These are phyloP conservation scores for Meloidogyne chitwoodi DNA, from an alignment of 1,140 invertebrate species.

Conservation along the genomic window DNA sequence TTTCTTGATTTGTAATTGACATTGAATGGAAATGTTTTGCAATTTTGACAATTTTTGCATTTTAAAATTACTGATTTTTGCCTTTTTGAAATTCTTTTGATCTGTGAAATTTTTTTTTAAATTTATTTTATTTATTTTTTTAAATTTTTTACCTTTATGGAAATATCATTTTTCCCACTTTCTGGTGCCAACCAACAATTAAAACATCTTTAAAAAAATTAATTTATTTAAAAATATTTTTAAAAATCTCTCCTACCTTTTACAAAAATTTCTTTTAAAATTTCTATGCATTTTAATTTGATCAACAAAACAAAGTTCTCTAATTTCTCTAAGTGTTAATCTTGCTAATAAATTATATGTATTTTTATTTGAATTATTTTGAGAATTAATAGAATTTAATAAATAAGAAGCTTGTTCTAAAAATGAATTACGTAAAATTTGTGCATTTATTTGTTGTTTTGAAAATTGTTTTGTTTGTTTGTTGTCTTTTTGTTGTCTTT, in stretches of 20 bases:
- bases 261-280: conserved; percentile 11
- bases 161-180: background rate
- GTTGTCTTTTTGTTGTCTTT: background rate
- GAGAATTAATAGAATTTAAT: background rate
- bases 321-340: background rate
- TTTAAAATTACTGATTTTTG: background rate
- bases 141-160: background rate
- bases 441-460: background rate
- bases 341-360: conserved; percentile 2
- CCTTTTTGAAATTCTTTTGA: background rate
- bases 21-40: background rate
- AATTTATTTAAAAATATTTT: background rate
- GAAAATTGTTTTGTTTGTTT: background rate
- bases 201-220: background rate
- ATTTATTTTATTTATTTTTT: background rate
- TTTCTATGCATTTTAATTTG: conserved; percentile 10
- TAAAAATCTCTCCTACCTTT: background rate
- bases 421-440: background rate
- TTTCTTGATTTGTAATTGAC: background rate
- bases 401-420: conserved; percentile 8
- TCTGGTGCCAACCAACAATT: background rate
- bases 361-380: background rate
- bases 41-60: background rate
- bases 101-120: background rate
- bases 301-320: conserved; percentile 7